phyloP scores from a whole-genome alignment of 1,140 invertebrate species.

The Latrodectus geometricus region DNA sequence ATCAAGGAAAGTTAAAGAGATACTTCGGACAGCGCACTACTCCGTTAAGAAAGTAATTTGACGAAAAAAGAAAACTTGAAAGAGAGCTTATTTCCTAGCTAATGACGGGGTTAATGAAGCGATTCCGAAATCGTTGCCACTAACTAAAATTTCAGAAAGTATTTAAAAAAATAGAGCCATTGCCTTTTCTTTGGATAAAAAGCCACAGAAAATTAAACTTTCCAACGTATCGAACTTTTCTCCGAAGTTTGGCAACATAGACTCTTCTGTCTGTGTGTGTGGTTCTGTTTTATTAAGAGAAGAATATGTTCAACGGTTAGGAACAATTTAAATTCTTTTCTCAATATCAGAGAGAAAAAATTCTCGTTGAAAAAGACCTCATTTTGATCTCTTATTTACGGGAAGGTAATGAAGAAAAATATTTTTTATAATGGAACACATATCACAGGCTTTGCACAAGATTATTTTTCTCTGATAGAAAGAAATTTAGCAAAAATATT shows the following conservation, averaged over 20 bases:
- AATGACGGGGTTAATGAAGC: conserved; percentile 55
- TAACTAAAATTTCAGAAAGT: conserved; percentile 32
- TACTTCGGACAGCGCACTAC: not conserved
- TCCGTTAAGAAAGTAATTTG: not conserved
- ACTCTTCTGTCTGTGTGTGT: no score
- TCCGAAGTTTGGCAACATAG: conserved; percentile 16
- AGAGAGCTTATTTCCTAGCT: conserved; percentile 49
- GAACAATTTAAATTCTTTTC: conserved; percentile 50
- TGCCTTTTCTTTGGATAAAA: conserved; percentile 43
- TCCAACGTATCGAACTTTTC: not conserved
- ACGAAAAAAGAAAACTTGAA: conserved; percentile 21
- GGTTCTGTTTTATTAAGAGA: conserved; percentile 47
- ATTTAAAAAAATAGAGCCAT: conserved; percentile 40
- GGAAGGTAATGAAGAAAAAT: no score
- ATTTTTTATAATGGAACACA: no score
- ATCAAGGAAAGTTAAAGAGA: not conserved
- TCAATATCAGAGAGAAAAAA: not conserved
- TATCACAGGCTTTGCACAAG: no score
- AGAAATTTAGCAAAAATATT: no score
- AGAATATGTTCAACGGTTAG: conserved; percentile 30
- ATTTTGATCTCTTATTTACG: not conserved
- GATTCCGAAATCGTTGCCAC: conserved; percentile 54
- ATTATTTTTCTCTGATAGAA: no score
- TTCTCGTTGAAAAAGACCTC: not conserved
- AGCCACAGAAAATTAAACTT: conserved; percentile 46